phyloP scores from a whole-genome alignment of 2,113 vertebrate species.

The Vimba vimba region DNA sequence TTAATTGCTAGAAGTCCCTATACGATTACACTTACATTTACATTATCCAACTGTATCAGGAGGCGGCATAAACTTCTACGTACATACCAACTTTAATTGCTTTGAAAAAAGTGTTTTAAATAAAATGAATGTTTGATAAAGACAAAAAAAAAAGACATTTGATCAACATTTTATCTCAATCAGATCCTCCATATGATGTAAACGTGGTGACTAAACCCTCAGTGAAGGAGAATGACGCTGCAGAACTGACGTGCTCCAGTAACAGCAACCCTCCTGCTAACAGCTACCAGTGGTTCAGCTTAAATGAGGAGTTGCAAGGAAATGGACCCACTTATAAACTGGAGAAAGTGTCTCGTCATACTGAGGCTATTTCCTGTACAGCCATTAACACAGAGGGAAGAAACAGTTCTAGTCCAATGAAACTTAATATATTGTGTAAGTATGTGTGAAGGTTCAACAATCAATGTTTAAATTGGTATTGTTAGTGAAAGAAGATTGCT shows the following conservation, averaged over 20 bases:
- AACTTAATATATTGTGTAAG: slow-evolving; percentile 6
- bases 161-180: background rate
- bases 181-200: slow-evolving; percentile 68
- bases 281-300: slow-evolving; percentile 62
- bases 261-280: slow-evolving; percentile 63
- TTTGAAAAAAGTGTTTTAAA: no score
- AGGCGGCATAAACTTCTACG: no score
- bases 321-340: slow-evolving; percentile 44
- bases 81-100: no score
- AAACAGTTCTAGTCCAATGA: slow-evolving; percentile 46
- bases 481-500: background rate
- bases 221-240: slow-evolving; percentile 64
- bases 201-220: slow-evolving; percentile 34
- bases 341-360: slow-evolving; percentile 62
- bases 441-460: background rate
- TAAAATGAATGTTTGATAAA: no score
- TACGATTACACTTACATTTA: no score
- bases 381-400: slow-evolving; percentile 62
- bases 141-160: no score
- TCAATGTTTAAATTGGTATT: background rate
- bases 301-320: slow-evolving; percentile 38
- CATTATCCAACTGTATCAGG: no score
- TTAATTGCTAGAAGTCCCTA: no score
- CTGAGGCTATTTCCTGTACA: slow-evolving; percentile 61
- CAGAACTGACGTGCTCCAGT: slow-evolving; percentile 64